phyloP scores from a whole-genome alignment of 1,140 invertebrate species.

The Polypedilum vanderplanki region DNA sequence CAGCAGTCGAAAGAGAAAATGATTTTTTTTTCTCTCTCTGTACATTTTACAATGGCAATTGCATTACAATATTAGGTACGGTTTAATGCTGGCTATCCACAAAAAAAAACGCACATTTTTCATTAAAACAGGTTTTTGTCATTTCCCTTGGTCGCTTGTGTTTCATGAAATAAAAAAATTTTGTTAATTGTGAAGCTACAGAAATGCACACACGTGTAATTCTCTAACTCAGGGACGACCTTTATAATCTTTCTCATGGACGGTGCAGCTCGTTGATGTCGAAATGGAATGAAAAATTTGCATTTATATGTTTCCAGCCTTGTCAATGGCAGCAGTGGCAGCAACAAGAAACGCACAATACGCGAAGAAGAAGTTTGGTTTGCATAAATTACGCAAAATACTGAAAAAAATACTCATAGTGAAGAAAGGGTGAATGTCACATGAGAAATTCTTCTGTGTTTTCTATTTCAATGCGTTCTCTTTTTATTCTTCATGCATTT shows the following conservation, averaged over 20 bases:
- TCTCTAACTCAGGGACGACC: neutral
- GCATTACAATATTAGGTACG: slow-evolving; percentile 4
- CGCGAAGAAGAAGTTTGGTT: neutral
- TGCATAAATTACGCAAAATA: slow-evolving; percentile 13
- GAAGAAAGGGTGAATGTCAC: neutral
- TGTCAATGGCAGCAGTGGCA: neutral
- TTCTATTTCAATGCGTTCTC: neutral
- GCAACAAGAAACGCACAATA: neutral
- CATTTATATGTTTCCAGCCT: neutral
- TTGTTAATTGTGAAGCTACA: neutral
- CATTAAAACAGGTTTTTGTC: slow-evolving; percentile 18
- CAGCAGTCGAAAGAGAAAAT: neutral
- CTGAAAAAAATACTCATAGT: no score
- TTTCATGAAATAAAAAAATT: slow-evolving; percentile 4
- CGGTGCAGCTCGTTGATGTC: no score
- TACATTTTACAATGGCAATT: neutral
- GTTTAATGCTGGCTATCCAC: neutral
- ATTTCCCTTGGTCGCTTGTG: neutral
- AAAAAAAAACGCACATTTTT: neutral
- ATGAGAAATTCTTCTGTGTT: slow-evolving; percentile 2
- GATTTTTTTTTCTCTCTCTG: neutral
- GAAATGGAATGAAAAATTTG: neutral
- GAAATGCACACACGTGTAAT: neutral
- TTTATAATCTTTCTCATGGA: no score
- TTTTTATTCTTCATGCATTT: slow-evolving; percentile 14